A percentile compares a stretch with the other conserved stretches of the same genome.
These are phyloP conservation scores for Parotocinclus haroldoi DNA, from an alignment of 2,797 vertebrate species.

Conservation along the genomic window DNA sequence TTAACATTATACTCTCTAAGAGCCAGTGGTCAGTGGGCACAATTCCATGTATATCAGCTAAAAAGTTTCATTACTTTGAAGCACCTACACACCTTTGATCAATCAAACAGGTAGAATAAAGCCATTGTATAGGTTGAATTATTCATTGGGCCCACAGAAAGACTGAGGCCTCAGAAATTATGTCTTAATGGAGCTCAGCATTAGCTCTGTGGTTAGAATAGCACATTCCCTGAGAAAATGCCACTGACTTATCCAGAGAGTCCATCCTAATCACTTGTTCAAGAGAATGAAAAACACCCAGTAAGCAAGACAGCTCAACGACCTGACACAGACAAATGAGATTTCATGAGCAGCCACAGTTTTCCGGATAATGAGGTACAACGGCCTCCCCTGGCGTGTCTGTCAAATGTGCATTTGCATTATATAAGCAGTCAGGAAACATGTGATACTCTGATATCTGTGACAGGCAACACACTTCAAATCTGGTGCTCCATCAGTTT, in stretches of 20 bases:
- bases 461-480: slow-evolving; percentile 23
- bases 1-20: slow-evolving; percentile 1
- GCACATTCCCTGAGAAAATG: not conserved
- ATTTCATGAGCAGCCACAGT: slow-evolving; percentile 35
- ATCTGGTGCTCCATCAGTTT: slow-evolving; percentile 14
- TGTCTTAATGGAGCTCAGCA: too few species aligned
- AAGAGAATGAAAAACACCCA: slow-evolving; percentile 25
- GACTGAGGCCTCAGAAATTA: not conserved
- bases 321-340: slow-evolving; percentile 36
- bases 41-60: slow-evolving; percentile 11
- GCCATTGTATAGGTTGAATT: not conserved
- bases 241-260: slow-evolving; percentile 16
- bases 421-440: slow-evolving; percentile 23
- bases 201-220: not conserved
- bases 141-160: not conserved
- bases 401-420: slow-evolving; percentile 33
- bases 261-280: slow-evolving; percentile 16
- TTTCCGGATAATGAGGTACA: slow-evolving; percentile 39
- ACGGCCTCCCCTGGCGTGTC: slow-evolving; percentile 38
- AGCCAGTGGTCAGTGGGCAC: slow-evolving; percentile 18
- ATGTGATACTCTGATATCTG: slow-evolving; percentile 8
- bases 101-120: slow-evolving; percentile 18
- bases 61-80: slow-evolving; percentile 17
- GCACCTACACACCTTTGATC: slow-evolving; percentile 18
- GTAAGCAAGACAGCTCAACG: slow-evolving; percentile 33